These are phyloP conservation scores for Manis crassicaudata DNA, from an alignment of 2,797 vertebrate genomes.

Conservation along the genomic window DNA sequence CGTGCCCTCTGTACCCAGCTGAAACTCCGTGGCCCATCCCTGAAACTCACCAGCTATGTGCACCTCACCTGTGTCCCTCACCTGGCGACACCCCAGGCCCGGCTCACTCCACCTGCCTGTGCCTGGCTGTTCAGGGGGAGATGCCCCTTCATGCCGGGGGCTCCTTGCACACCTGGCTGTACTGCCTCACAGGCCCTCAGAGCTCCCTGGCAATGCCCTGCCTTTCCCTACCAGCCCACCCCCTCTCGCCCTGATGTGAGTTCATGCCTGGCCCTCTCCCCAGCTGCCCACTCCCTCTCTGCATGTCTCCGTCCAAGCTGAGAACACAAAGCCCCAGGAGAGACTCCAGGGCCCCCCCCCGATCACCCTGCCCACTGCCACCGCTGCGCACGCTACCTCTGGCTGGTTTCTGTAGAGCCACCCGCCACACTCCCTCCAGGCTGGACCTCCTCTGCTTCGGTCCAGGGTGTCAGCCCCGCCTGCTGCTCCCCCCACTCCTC, in stretches of 20 bases:
- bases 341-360: no score
- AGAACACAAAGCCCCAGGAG: no score
- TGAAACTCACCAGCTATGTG: neutral
- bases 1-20: accelerated
- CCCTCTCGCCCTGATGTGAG: neutral
- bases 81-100: neutral
- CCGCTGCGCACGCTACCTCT: no score
- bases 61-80: neutral
- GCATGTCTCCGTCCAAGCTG: no score
- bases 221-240: no score
- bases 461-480: neutral
- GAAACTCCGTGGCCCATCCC: neutral
- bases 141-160: neutral
- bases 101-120: neutral
- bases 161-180: neutral
- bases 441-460: no score
- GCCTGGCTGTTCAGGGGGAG: accelerated
- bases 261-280: no score
- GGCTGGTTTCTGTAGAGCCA: no score
- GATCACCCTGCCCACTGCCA: no score
- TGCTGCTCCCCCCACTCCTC: neutral
- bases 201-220: no score
- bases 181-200: neutral
- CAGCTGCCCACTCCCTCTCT: no score
- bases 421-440: no score